Evolutionary conservation across 2,113 vertebrate species (phyloP).

Genomic region (Uria aalge): DNA sequence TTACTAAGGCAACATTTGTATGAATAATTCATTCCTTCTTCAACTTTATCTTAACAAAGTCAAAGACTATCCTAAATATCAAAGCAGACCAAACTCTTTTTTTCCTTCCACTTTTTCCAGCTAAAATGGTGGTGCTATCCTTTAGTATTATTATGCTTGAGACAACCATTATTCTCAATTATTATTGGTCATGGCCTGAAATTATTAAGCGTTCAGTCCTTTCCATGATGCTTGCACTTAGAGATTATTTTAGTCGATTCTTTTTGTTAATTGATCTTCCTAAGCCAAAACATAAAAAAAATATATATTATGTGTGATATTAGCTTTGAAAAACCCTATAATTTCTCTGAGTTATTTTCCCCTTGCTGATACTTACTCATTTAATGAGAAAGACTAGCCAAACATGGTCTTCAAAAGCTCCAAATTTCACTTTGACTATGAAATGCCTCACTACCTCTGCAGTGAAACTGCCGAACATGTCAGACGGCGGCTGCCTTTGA

Average conservation of each 20-base stretch:
- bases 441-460: background rate
- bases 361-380: background rate
- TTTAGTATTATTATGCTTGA: slow-evolving; percentile 44
- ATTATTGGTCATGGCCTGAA: slow-evolving; percentile 45
- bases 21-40: slow-evolving; percentile 78
- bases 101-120: slow-evolving; percentile 17
- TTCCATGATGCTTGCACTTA: slow-evolving; percentile 2
- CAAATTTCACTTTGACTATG: slow-evolving; percentile 33
- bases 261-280: slow-evolving; percentile 52
- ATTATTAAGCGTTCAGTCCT: slow-evolving; percentile 49
- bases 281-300: slow-evolving; percentile 26
- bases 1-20: slow-evolving; percentile 73
- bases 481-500: slow-evolving; percentile 8
- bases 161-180: slow-evolving; percentile 26
- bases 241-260: slow-evolving; percentile 37
- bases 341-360: background rate
- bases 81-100: slow-evolving; percentile 65
- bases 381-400: slow-evolving; percentile 46
- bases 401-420: background rate
- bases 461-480: background rate
- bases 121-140: slow-evolving; percentile 45
- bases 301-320: slow-evolving; percentile 1
- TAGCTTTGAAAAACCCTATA: background rate
- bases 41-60: slow-evolving; percentile 76
- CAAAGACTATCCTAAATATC: slow-evolving; percentile 74